Base-by-base conservation (phyloP, 2,888 invertebrate genomes). In the Sinelater perroti region DNA sequence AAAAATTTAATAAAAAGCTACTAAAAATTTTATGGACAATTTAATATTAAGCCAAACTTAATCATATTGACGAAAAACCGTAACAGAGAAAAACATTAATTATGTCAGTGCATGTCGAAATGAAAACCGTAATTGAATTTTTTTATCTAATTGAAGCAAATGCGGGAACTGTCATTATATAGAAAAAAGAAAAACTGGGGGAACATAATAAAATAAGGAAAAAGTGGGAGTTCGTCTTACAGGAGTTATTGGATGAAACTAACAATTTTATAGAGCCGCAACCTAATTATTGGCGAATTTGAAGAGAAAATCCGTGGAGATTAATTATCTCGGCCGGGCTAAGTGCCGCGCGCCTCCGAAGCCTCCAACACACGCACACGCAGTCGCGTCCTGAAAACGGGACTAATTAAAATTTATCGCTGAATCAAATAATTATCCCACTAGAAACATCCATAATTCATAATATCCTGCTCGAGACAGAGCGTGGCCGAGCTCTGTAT, bases 381-480 rank as follows among this genome's bases (percentile, higher is more conserved):
- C 17, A 50, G 26, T 17, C 26, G 17, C 20, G 31, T 28, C 31
- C 10, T 42, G 51, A 40, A 51, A 38, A 42, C 24, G 42, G 31
- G 11, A 31, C 31, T 51, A 51, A 51, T 51, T 51, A 51, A 51
- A 40, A 51, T 51, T 51, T 51, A 51, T 51, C 30, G 51, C 18
- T 20, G 51, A 51, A 42, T 51, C 40, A 42, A 42, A 40, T 51
- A 51, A 51, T 51, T 51, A 51, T 18, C 42, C 17, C 28, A 35
- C 45, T 53, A 55, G 38, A 55, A 28, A 40, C 44, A 40, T 21
- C 20, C 55, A 55, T 55, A 55, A 47, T 56, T 56, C 49, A 42
- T 35, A 56, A 33, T 40, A 56, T 35, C 31, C 42, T 28, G 42
- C 21, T 38, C 16, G 2, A 55, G 46, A 47, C 47, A 40, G 26